Percentiles rank a stretch among this genome's conserved stretches.
phyloP scores from a whole-genome alignment of 2,888 invertebrate species.

The Agrotis exclamationis region DNA sequence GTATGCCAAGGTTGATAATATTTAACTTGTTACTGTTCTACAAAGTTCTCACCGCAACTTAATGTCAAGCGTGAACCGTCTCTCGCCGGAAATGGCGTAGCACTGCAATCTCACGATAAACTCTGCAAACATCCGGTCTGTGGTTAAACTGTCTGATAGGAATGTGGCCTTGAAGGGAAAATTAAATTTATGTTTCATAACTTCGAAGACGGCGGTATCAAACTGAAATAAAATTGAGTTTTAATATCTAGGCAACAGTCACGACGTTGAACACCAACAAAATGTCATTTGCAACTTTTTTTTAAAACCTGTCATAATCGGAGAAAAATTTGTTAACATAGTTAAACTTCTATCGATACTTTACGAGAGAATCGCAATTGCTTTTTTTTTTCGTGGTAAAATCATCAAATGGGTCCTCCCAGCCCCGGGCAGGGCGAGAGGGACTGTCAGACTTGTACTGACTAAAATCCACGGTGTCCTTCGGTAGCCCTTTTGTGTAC shows the following conservation, averaged over 20 bases:
- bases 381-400: too few relatives aligned
- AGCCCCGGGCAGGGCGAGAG: too few relatives aligned
- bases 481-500: too few relatives aligned
- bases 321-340: not conserved
- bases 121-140: conserved; percentile 24
- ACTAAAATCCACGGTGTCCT: too few relatives aligned
- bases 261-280: not conserved
- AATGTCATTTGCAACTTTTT: not conserved
- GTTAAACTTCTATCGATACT: too few relatives aligned
- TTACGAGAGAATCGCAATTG: too few relatives aligned
- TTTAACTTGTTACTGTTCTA: conserved; percentile 24
- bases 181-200: not conserved
- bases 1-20: conserved; percentile 9
- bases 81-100: conserved; percentile 34
- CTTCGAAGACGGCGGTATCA: not conserved
- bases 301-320: not conserved
- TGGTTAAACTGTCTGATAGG: conserved; percentile 13
- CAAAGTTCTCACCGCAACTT: conserved; percentile 23
- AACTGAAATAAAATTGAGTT: not conserved
- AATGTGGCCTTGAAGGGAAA: not conserved
- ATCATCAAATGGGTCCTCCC: too few relatives aligned
- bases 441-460: too few relatives aligned
- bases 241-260: not conserved
- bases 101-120: conserved; percentile 44
- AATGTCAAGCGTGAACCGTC: conserved; percentile 10